Evolutionary conservation across 2,888 invertebrate genomes (phyloP).

Genomic region (Colostygia pectinataria): DNA sequence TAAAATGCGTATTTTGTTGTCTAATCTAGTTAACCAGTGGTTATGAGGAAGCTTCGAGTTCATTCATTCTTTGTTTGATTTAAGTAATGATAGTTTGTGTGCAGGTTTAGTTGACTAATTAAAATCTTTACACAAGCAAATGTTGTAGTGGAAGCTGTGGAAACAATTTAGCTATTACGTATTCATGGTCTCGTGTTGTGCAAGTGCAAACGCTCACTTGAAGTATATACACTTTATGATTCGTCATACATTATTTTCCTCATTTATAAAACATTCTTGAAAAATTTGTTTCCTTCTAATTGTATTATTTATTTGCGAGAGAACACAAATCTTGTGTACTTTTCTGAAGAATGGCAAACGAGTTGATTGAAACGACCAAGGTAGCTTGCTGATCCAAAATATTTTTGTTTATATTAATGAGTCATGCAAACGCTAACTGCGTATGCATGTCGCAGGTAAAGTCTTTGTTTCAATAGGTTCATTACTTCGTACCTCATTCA

Average conservation of each 20-base stretch:
- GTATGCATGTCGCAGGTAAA: constrained; percentile 15
- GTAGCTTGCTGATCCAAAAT: constrained; percentile 5
- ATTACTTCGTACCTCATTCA: not conserved
- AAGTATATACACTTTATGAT: constrained; percentile 40
- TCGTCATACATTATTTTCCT: constrained; percentile 29
- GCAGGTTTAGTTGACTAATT: constrained; percentile 5
- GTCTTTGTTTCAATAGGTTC: constrained; percentile 26
- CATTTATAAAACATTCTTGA: constrained; percentile 11
- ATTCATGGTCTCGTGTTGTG: constrained; percentile 37
- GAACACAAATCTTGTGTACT: no score
- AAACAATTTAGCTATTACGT: constrained; percentile 20
- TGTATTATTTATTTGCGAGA: not conserved
- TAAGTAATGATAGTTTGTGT: constrained; percentile 9
- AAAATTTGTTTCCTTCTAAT: not conserved
- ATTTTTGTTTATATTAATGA: constrained; percentile 23
- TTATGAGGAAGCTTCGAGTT: constrained; percentile 20
- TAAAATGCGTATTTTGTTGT: constrained; percentile 9
- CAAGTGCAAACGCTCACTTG: constrained; percentile 38
- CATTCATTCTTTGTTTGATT: constrained; percentile 10
- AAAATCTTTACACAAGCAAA: constrained; percentile 22
- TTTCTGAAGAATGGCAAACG: not conserved
- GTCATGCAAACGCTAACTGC: constrained; percentile 19
- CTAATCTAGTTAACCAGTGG: constrained; percentile 14
- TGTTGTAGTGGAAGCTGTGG: constrained; percentile 37
- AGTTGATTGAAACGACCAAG: no score